These are phyloP conservation scores for Carposina sasakii DNA, from an alignment of 1,140 invertebrate genomes.

Conservation along the genomic window DNA sequence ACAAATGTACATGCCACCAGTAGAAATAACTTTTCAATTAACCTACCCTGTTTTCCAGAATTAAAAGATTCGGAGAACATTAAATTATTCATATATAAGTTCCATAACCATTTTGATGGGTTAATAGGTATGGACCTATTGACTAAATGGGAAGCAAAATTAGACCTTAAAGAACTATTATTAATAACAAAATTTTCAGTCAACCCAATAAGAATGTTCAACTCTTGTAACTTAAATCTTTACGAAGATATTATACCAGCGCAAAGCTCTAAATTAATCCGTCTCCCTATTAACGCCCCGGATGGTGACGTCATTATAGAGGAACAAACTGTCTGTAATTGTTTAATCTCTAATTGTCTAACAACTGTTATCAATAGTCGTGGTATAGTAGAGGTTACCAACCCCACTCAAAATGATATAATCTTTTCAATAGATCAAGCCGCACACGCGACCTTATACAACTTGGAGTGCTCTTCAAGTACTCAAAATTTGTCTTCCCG, in stretches of 20 bases:
- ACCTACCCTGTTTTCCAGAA: neutral
- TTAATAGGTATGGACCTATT: neutral
- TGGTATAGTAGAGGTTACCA: neutral
- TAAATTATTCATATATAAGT: neutral
- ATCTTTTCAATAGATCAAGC: neutral
- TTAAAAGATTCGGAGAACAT: neutral
- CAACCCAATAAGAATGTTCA: neutral
- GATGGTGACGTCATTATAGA: neutral
- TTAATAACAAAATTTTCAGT: neutral
- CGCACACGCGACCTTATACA: neutral
- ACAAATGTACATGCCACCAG: neutral
- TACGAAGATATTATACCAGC: neutral
- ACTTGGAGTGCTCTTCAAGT: neutral
- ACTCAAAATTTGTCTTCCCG: too few relatives aligned
- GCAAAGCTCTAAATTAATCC: neutral
- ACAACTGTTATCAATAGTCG: neutral
- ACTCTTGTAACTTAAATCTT: neutral
- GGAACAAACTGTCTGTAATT: neutral
- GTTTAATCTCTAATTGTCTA: neutral
- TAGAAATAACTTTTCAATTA: neutral
- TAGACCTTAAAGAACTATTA: neutral
- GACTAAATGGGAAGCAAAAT: neutral
- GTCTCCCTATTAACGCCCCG: neutral
- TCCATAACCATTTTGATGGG: constrained; percentile 1
- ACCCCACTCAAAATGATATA: neutral